These are phyloP conservation scores for Hyalella azteca DNA, from an alignment of 2,888 invertebrate species.

Conservation along the genomic window DNA sequence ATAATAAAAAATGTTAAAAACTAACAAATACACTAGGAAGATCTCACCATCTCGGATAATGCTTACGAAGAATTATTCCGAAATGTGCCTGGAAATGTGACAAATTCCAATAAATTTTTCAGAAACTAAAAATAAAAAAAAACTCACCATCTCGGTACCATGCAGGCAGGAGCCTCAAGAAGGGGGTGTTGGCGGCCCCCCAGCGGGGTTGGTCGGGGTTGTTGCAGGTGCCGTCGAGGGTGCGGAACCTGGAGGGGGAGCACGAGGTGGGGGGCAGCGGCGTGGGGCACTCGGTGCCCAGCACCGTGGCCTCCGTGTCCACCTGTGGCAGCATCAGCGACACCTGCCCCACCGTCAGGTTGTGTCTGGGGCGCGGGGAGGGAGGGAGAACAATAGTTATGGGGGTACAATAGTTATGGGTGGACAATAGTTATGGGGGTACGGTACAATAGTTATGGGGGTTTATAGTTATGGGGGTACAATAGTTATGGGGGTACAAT, in stretches of 20 bases:
- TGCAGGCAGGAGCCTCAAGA: conserved; percentile 74
- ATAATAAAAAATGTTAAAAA: too few relatives aligned
- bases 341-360: conserved; percentile 56
- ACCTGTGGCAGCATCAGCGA: conserved; percentile 51
- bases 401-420: too few relatives aligned
- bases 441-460: too few relatives aligned
- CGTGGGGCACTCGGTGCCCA: conserved; percentile 50
- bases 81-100: too few relatives aligned
- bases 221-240: conserved; percentile 83
- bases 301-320: conserved; percentile 52
- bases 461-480: too few relatives aligned
- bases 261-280: conserved; percentile 52
- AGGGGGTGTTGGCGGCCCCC: conserved; percentile 79
- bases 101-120: too few relatives aligned
- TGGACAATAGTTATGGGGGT: too few relatives aligned
- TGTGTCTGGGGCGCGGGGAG: conserved; percentile 40
- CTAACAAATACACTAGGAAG: too few relatives aligned
- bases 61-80: too few relatives aligned
- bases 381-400: not conserved
- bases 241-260: conserved; percentile 68
- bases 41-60: too few relatives aligned
- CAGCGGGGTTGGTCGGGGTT: conserved; percentile 83
- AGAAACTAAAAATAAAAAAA: too few relatives aligned
- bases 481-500: too few relatives aligned
- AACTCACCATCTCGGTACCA: conserved; percentile 78